Percentiles rank a stretch among this genome's conserved stretches.
Evolutionary conservation across 2,113 vertebrate species (phyloP).

Genomic region (Candoia aspera): DNA sequence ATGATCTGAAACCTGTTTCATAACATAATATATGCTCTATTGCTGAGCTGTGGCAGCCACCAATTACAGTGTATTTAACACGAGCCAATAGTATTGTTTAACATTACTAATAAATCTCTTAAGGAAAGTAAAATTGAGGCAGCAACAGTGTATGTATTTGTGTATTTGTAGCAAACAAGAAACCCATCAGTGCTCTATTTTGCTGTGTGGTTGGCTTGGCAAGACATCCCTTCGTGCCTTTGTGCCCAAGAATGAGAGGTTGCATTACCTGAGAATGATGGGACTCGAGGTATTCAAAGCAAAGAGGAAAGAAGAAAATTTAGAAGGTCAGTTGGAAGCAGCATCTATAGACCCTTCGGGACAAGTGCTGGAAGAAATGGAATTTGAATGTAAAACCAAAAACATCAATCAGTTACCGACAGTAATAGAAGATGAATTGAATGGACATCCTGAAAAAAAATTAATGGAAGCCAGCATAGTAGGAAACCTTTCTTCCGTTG

Average conservation of each 20-base stretch:
- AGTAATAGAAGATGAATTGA: conserved; percentile 56
- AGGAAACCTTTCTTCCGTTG: conserved; percentile 45
- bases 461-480: conserved; percentile 45
- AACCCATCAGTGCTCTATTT: conserved; percentile 89
- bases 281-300: conserved; percentile 90
- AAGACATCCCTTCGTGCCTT: conserved; percentile 96
- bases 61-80: not conserved
- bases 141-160: not conserved
- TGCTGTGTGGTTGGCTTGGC: conserved; percentile 96
- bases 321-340: conserved; percentile 3
- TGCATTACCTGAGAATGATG: conserved; percentile 96
- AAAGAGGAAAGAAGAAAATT: conserved; percentile 67
- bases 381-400: conserved; percentile 22
- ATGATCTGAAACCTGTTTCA: not conserved
- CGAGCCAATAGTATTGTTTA: not conserved
- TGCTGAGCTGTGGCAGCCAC: not conserved
- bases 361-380: conserved; percentile 46
- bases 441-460: conserved; percentile 44
- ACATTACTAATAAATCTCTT: not conserved
- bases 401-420: not conserved
- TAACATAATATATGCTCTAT: not conserved
- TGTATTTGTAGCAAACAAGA: conserved; percentile 74
- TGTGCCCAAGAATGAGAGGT: conserved; percentile 91
- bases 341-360: not conserved
- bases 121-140: not conserved